Conservation (phyloP, 2,797 vertebrate genomes). For the Hipposideros larvatus region DNA sequence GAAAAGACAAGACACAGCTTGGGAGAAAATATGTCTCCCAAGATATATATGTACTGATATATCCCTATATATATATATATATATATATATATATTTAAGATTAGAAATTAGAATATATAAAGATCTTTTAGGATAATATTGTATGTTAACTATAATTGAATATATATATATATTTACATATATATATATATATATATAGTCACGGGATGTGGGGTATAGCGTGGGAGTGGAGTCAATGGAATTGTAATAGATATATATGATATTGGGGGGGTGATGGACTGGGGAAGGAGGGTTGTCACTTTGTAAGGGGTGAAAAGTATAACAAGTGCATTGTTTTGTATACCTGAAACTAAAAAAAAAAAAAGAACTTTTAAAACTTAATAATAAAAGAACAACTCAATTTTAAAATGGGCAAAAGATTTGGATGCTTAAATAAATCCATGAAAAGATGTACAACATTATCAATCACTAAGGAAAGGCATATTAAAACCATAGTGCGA, state of each 20-base stretch:
- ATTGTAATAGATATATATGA: too few species aligned
- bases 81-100: neutral
- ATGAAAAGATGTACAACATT: conserved; percentile 27
- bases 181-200: too few species aligned
- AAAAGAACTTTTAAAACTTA: neutral
- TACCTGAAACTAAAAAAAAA: too few species aligned
- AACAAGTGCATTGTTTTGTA: too few species aligned
- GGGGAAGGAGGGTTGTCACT: too few species aligned
- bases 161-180: too few species aligned
- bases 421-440: conserved; percentile 18
- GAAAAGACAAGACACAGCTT: neutral
- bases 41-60: neutral
- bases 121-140: too few species aligned
- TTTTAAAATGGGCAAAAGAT: conserved; percentile 7
- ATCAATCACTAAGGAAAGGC: neutral
- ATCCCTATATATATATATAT: neutral
- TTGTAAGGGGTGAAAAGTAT: too few species aligned
- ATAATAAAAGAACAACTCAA: conserved; percentile 16
- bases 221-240: too few species aligned
- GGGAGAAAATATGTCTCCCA: neutral
- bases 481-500: neutral
- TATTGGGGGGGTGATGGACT: too few species aligned
- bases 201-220: too few species aligned
- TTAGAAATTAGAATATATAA: neutral
- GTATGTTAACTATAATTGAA: too few species aligned